Evolutionary conservation across 1,140 invertebrate genomes (phyloP).

Genomic region (Drosophila watanabei): DNA sequence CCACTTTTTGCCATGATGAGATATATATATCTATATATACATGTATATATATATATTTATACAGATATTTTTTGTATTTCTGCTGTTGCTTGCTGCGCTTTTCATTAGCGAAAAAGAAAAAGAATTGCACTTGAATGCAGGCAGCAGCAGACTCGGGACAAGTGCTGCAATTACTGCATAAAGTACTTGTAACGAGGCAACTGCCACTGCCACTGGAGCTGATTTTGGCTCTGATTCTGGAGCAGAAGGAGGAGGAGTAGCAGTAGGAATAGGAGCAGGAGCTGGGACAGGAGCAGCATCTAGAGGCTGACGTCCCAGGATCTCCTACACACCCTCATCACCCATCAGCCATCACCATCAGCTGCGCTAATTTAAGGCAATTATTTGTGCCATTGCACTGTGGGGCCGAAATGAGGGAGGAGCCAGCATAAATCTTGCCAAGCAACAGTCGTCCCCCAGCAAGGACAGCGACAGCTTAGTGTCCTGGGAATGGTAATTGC

Average conservation of each 20-base stretch:
- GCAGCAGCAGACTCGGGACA: conserved; percentile 56
- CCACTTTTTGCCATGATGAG: conserved; percentile 35
- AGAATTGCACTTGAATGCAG: conserved; percentile 69
- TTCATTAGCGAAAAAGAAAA: conserved; percentile 72
- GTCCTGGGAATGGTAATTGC: conserved; percentile 21
- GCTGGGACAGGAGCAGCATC: neutral
- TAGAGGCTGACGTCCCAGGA: neutral
- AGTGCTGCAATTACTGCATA: conserved; percentile 82
- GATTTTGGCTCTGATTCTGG: conserved; percentile 14
- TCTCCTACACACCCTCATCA: neutral
- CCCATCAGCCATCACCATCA: conserved; percentile 18
- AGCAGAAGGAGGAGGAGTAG: too few species aligned
- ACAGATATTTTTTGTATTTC: conserved; percentile 35
- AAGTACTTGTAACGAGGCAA: conserved; percentile 77
- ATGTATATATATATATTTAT: conserved; percentile 23
- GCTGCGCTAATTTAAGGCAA: conserved; percentile 80
- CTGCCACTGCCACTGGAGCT: conserved; percentile 57
- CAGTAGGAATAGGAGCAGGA: too few species aligned
- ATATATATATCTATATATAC: conserved; percentile 19
- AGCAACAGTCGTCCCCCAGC: neutral
- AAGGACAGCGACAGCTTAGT: conserved; percentile 8
- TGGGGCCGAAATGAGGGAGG: conserved; percentile 22
- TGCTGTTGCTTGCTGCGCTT: conserved; percentile 50
- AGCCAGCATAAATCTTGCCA: conserved; percentile 5
- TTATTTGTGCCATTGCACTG: conserved; percentile 72